Conservation (phyloP, 2,113 vertebrate genomes). For the Marmota monax region DNA sequence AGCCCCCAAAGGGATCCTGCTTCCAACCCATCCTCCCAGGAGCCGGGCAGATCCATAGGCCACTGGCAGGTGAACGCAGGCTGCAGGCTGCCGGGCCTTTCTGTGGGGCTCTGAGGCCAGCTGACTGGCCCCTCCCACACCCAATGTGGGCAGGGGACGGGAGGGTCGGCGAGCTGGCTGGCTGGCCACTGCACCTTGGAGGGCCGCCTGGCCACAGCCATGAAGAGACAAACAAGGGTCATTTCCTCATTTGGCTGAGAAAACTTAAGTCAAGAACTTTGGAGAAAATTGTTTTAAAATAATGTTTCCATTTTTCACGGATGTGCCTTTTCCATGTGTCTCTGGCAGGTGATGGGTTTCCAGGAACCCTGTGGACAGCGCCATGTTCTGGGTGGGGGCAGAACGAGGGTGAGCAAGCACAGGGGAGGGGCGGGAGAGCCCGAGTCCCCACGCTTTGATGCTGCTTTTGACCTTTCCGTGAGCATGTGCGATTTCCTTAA, state of each 20-base stretch:
- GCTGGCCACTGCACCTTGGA: background rate
- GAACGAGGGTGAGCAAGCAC: accelerated
- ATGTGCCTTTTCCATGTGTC: background rate
- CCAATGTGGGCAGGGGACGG: background rate
- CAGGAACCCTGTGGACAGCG: accelerated
- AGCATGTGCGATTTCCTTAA: background rate
- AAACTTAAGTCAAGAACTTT: background rate
- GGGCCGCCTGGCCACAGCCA: background rate
- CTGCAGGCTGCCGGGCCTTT: accelerated
- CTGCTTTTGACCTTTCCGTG: background rate
- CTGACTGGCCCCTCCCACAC: background rate
- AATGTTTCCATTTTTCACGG: background rate
- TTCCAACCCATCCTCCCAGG: background rate
- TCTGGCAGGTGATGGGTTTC: background rate
- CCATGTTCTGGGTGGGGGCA: background rate
- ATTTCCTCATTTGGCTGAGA: background rate
- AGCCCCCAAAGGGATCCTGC: accelerated
- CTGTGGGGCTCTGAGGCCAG: background rate
- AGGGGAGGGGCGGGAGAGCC: background rate
- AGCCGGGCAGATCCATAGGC: background rate
- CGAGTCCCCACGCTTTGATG: too few species aligned
- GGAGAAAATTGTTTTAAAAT: background rate
- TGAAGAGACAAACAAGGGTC: background rate
- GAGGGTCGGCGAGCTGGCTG: background rate
- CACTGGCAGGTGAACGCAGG: accelerated